These are phyloP conservation scores for Theristus sp. DNA, from an alignment of 2,888 invertebrate species.

Conservation along the genomic window DNA sequence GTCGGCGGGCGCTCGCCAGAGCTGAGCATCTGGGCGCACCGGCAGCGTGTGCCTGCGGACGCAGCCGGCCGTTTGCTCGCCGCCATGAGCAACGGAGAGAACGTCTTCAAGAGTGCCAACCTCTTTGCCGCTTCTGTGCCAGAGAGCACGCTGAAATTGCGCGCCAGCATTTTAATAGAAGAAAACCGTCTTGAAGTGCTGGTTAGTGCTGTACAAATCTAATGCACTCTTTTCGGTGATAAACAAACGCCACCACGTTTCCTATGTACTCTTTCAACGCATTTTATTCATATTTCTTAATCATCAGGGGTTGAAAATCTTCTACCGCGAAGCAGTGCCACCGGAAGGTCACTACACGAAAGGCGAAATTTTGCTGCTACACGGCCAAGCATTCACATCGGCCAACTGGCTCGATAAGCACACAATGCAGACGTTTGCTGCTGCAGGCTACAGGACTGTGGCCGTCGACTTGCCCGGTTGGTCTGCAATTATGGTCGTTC, in stretches of 20 bases:
- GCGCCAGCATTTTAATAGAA: neutral
- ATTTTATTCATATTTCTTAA: neutral
- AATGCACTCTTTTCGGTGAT: no score
- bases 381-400: conserved; percentile 35
- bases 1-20: neutral
- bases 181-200: neutral
- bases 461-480: conserved; percentile 37
- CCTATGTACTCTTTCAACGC: no score
- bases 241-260: no score
- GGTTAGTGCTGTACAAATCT: no score
- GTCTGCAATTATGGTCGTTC: neutral
- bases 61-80: no score
- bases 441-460: conserved; percentile 31
- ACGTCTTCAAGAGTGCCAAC: conserved; percentile 3
- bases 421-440: conserved; percentile 31
- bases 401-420: conserved; percentile 34
- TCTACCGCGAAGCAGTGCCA: conserved; percentile 14
- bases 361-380: conserved; percentile 31
- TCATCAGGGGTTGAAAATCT: conserved; percentile 9
- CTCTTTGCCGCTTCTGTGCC: neutral
- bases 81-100: neutral
- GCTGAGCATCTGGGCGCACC: neutral
- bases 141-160: conserved; percentile 1
- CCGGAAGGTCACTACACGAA: conserved; percentile 9
- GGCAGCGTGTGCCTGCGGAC: neutral